Conservation (phyloP, 2,888 invertebrate species). For the Bugula neritina region DNA sequence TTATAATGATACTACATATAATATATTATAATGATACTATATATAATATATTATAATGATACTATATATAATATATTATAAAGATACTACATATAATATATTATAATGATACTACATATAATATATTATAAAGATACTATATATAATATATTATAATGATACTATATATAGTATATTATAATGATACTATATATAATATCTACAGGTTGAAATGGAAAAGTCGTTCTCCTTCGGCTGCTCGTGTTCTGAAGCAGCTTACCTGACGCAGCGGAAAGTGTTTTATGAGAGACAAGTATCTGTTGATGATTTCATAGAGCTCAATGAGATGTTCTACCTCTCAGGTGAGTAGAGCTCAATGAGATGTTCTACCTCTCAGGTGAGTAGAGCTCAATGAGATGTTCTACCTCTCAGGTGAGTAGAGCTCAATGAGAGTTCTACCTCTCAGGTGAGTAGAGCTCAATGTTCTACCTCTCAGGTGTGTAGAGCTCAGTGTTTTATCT, state of each 20-base stretch:
- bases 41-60: too few species aligned
- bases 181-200: background rate
- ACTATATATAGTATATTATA: too few species aligned
- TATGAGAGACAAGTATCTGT: conserved; percentile 15
- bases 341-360: conserved; percentile 12
- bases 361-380: background rate
- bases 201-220: conserved; percentile 10
- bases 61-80: too few species aligned
- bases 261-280: conserved; percentile 10
- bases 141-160: too few species aligned
- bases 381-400: background rate
- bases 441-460: conserved; percentile 10
- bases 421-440: conserved; percentile 23
- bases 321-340: conserved; percentile 22
- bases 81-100: too few species aligned
- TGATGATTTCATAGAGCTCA: conserved; percentile 23
- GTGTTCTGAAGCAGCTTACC: conserved; percentile 11
- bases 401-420: background rate
- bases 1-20: too few species aligned
- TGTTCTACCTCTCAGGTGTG: background rate
- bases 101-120: too few species aligned
- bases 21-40: too few species aligned
- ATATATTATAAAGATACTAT: too few species aligned
- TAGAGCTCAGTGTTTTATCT: background rate
- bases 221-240: conserved; percentile 17